phyloP scores from a whole-genome alignment of 1,140 invertebrate genomes.

The Hydropsyche tenuis region DNA sequence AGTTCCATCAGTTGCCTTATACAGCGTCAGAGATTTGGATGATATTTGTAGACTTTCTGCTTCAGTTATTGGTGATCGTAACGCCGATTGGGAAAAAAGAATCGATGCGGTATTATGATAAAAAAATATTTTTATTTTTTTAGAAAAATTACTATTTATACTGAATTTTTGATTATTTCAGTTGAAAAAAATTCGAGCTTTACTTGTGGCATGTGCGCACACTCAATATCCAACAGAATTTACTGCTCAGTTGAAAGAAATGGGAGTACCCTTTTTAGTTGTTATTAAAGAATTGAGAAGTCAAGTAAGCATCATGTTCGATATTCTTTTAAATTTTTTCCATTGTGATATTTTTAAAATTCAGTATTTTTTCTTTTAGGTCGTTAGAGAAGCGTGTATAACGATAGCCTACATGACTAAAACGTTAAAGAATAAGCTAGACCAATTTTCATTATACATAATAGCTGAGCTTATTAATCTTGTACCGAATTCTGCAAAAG shows the following conservation, averaged over 20 bases:
- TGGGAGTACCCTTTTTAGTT: slow-evolving; percentile 82
- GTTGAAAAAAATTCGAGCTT: slow-evolving; percentile 84
- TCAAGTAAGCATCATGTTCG: slow-evolving; percentile 54
- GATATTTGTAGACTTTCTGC: slow-evolving; percentile 80
- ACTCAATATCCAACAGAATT: slow-evolving; percentile 86
- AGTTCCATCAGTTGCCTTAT: slow-evolving; percentile 82
- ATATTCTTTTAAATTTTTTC: neutral
- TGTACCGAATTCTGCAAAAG: slow-evolving; percentile 95
- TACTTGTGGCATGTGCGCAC: slow-evolving; percentile 80
- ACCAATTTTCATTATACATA: slow-evolving; percentile 83
- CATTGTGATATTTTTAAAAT: neutral
- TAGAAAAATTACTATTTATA: slow-evolving; percentile 2
- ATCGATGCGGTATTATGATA: slow-evolving; percentile 75
- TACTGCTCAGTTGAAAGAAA: slow-evolving; percentile 73
- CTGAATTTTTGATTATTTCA: slow-evolving; percentile 56
- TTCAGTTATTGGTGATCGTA: slow-evolving; percentile 78
- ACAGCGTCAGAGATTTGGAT: slow-evolving; percentile 83
- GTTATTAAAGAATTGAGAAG: slow-evolving; percentile 91
- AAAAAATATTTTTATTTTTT: slow-evolving; percentile 16
- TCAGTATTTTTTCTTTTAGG: slow-evolving; percentile 63
- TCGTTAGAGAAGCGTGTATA: slow-evolving; percentile 93
- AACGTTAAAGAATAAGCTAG: slow-evolving; percentile 80
- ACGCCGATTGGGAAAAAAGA: slow-evolving; percentile 92
- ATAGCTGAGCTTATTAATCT: slow-evolving; percentile 86
- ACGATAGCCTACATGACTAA: slow-evolving; percentile 92